Base-by-base conservation (phyloP, 2,113 vertebrate genomes). In the Phalacrocorax aristotelis region DNA sequence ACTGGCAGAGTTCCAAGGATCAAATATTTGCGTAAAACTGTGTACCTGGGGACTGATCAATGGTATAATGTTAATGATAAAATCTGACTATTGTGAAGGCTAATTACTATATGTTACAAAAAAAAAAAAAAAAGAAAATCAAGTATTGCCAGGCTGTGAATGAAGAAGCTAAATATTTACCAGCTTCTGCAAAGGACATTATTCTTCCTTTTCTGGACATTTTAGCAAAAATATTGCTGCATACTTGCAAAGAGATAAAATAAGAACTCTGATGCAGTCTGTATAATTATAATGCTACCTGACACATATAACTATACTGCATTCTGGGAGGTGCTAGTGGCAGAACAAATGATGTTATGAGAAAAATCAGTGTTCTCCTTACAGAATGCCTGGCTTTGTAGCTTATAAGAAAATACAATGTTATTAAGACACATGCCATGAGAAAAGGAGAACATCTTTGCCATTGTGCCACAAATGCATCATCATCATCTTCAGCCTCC, bases 21-120 rank as follows among this genome's bases (percentile, higher is more conserved):
- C 75, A 95, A 95, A 96, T 94, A 95, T 95, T 95, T 96, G 78
- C 64, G 48, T 83, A 94, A 83, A 91, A 76, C 18, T 9, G 0
- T 66, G 36, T 77, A 83, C 32, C 66, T 68, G 46, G 75, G 66
- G 87, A 93, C 10, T 66, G 52, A 90, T 80, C 75, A 90, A 84
- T 87, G 25, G 30, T 69, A 61, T 32, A 52, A 1, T 77, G 88
- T 49, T 61, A 70, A 52, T 58, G 46, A 90, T 76, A 89, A 95
- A 89, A 87, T 76, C 57, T 88, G 78, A 62, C 46, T 78, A 54
- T 78, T 84, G 32, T 78, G 48, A 96, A 78, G 32, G 89, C 51
- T 89, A 84, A 94, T 87, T 84, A 87, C 22, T 55, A 46, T 30
- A 84, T 34, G 12, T 32, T 54, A 66, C 3, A 4, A 57, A 72